Percentiles rank a stretch among this genome's conserved stretches.
phyloP scores from a whole-genome alignment of 2,888 invertebrate genomes.

The Halocaridina rubra region DNA sequence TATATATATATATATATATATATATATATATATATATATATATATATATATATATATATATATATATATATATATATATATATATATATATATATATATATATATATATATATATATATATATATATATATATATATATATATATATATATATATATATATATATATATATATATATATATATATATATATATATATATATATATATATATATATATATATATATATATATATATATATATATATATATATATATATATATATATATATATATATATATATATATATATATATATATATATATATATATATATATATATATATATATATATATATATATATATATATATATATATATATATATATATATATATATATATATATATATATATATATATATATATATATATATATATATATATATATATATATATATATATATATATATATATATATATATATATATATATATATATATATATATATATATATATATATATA shows the following conservation, averaged over 20 bases:
- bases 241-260: slow-evolving; percentile 11
- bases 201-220: not conserved
- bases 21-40: not conserved
- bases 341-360: not conserved
- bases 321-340: not conserved
- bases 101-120: slow-evolving; percentile 5
- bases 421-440: slow-evolving; percentile 4
- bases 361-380: not conserved
- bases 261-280: not conserved
- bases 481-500: slow-evolving; percentile 4
- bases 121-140: not conserved
- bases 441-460: slow-evolving; percentile 11
- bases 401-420: not conserved
- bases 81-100: not conserved
- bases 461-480: not conserved
- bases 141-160: not conserved
- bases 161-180: not conserved
- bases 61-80: slow-evolving; percentile 8
- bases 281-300: slow-evolving; percentile 1
- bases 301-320: not conserved
- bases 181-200: not conserved
- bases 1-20: not conserved
- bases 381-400: not conserved
- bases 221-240: not conserved
- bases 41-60: slow-evolving; percentile 11